A percentile compares a stretch with the other conserved stretches of the same genome.
phyloP scores from a whole-genome alignment of 2,888 invertebrate species.

The Oscheius myriophilus region DNA sequence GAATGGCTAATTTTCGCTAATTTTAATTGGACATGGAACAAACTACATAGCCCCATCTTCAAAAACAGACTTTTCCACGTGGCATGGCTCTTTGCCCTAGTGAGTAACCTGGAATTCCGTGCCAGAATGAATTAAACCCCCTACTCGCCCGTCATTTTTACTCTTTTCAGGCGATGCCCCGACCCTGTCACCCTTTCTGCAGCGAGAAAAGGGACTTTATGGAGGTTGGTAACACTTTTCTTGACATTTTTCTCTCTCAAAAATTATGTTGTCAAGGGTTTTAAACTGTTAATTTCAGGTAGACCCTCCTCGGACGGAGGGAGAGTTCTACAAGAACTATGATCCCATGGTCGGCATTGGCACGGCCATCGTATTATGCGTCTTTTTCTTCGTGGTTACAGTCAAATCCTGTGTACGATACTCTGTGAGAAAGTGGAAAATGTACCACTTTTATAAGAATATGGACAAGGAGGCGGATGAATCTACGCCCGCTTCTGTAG shows the following conservation, averaged over 20 bases:
- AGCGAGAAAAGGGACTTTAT: slow-evolving; percentile 67
- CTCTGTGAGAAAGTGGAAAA: slow-evolving; percentile 46
- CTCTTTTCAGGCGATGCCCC: slow-evolving; percentile 36
- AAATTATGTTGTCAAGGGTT: not conserved
- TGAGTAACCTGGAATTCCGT: too few relatives aligned
- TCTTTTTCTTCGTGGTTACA: slow-evolving; percentile 61
- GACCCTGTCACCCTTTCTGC: slow-evolving; percentile 56
- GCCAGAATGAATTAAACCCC: too few relatives aligned
- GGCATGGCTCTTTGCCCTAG: too few relatives aligned
- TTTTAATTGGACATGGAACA: not conserved
- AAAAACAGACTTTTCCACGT: too few relatives aligned
- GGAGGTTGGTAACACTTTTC: slow-evolving; percentile 42
- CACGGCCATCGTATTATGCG: slow-evolving; percentile 61
- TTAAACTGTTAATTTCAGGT: slow-evolving; percentile 36
- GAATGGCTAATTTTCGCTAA: too few relatives aligned
- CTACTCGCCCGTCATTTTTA: not conserved
- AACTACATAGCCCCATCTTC: too few relatives aligned
- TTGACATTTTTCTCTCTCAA: too few relatives aligned
- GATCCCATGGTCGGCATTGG: slow-evolving; percentile 67
- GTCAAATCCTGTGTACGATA: slow-evolving; percentile 32
- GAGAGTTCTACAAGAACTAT: slow-evolving; percentile 63
- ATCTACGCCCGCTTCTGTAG: slow-evolving; percentile 3
- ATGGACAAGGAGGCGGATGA: slow-evolving; percentile 32
- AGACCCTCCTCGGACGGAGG: slow-evolving; percentile 54
- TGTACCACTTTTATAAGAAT: slow-evolving; percentile 57